Conservation (phyloP, 2,888 invertebrate species). For the Crematogaster levior region DNA sequence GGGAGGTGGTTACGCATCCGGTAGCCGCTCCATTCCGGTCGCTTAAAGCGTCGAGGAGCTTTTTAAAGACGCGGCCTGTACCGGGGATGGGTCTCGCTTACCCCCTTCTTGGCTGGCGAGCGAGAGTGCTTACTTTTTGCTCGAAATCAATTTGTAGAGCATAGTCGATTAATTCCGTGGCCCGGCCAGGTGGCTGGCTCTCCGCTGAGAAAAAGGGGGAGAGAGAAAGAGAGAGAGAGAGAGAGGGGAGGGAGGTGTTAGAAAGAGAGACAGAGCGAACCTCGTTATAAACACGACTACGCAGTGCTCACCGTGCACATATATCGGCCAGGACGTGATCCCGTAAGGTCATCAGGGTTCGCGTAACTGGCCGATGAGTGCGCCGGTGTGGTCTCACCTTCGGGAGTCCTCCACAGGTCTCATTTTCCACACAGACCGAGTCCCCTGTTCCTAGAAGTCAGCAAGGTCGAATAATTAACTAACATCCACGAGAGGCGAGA, state of each 20-base stretch:
- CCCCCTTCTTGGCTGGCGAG: constrained; percentile 29
- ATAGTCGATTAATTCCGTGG: constrained; percentile 79
- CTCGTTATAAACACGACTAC: constrained; percentile 24
- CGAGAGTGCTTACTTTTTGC: constrained; percentile 71
- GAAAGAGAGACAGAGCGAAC: neutral
- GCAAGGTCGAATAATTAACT: constrained; percentile 4
- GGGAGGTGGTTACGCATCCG: constrained; percentile 47
- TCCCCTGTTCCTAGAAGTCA: constrained; percentile 29
- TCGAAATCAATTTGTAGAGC: constrained; percentile 81
- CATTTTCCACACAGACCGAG: constrained; percentile 14
- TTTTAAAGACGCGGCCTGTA: constrained; percentile 52
- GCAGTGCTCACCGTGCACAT: constrained; percentile 3
- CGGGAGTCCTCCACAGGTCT: constrained; percentile 10
- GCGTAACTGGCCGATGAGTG: constrained; percentile 42
- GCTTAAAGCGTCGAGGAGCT: constrained; percentile 62
- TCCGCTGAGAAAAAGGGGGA: constrained; percentile 7
- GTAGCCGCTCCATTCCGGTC: constrained; percentile 49
- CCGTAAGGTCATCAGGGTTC: constrained; percentile 53
- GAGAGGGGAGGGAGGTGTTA: neutral
- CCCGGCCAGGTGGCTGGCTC: constrained; percentile 72
- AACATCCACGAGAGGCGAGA: neutral
- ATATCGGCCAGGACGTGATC: constrained; percentile 39
- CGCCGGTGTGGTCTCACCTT: constrained; percentile 45
- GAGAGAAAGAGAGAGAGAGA: neutral
- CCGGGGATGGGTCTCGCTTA: constrained; percentile 17